Conservation (phyloP, 2,113 vertebrate genomes). For the Brachypteracias leptosomus region DNA sequence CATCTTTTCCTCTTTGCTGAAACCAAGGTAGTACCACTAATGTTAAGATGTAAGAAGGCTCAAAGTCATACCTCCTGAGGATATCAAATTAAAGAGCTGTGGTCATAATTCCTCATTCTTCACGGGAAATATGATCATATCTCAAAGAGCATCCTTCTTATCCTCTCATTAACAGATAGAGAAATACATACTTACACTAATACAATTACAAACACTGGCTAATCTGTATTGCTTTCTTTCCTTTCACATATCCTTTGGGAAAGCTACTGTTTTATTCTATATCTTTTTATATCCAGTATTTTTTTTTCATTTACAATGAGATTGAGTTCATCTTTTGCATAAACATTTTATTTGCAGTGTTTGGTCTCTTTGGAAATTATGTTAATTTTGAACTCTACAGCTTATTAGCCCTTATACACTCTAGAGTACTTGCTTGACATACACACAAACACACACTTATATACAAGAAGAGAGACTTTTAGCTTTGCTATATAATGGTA, state of each 20-base stretch:
- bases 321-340: neutral
- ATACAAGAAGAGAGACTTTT: neutral
- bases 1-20: neutral
- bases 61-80: neutral
- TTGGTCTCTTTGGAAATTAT: neutral
- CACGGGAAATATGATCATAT: neutral
- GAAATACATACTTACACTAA: neutral
- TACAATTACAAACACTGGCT: neutral
- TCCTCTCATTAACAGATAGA: neutral
- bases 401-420: neutral
- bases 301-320: slow-evolving; percentile 16
- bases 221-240: neutral
- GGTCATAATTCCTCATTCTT: neutral
- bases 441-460: neutral
- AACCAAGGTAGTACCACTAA: neutral
- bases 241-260: neutral
- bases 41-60: neutral
- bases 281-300: neutral
- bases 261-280: neutral
- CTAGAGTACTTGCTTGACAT: neutral
- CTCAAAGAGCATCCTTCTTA: slow-evolving; percentile 1
- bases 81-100: neutral
- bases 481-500: neutral
- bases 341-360: slow-evolving; percentile 6
- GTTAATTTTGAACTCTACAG: neutral